These are phyloP conservation scores for Brachyhypopomus gauderio DNA, from an alignment of 2,113 vertebrate genomes.

Conservation along the genomic window DNA sequence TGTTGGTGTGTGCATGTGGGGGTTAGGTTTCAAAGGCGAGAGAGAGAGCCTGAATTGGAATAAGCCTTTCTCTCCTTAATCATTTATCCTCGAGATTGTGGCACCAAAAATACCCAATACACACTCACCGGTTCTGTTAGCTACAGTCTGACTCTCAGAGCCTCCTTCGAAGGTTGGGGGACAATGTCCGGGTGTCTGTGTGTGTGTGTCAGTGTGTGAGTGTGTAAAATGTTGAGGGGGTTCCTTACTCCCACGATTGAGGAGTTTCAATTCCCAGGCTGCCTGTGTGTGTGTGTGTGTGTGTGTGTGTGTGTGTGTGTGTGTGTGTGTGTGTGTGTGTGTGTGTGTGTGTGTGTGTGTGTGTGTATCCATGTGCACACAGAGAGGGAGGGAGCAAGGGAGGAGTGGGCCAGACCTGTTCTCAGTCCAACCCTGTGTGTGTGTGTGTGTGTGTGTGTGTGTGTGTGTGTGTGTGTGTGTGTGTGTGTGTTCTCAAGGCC, in stretches of 20 bases:
- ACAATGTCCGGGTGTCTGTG: slow-evolving; percentile 38
- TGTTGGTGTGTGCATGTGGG: slow-evolving; percentile 1
- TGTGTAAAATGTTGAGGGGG: slow-evolving; percentile 11
- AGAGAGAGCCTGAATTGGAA: slow-evolving; percentile 42
- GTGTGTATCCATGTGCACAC: slow-evolving; percentile 28
- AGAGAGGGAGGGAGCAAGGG: not conserved
- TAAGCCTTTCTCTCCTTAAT: slow-evolving; percentile 40
- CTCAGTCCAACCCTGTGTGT: slow-evolving; percentile 27
- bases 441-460: slow-evolving; percentile 53
- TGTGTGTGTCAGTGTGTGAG: slow-evolving; percentile 25
- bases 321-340: slow-evolving; percentile 12
- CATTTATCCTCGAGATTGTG: slow-evolving; percentile 42
- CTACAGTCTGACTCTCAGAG: not conserved
- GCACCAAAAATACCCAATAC: slow-evolving; percentile 48
- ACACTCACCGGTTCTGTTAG: slow-evolving; percentile 20
- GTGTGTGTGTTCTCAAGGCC: slow-evolving; percentile 67
- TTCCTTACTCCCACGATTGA: slow-evolving; percentile 39
- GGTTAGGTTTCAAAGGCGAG: not conserved
- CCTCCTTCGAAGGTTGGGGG: slow-evolving; percentile 11
- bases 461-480: slow-evolving; percentile 51
- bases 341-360: slow-evolving; percentile 30
- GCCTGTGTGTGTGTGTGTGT: slow-evolving; percentile 4
- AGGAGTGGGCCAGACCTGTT: not conserved
- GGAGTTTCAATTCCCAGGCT: slow-evolving; percentile 38
- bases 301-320: slow-evolving; percentile 40